phyloP scores from a whole-genome alignment of 1,140 invertebrate species.

The Orchestia grillus region DNA sequence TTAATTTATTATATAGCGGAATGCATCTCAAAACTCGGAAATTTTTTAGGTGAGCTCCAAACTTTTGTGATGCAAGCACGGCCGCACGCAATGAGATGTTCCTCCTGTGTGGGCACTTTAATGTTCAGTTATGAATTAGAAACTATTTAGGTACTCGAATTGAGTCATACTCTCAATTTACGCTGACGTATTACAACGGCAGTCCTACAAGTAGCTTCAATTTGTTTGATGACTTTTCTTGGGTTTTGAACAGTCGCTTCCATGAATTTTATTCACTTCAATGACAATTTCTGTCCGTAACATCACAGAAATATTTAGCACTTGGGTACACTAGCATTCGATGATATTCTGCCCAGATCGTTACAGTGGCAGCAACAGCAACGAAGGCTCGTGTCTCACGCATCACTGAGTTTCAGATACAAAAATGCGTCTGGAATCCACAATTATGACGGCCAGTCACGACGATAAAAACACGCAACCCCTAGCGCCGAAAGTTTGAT shows the following conservation, averaged over 20 bases:
- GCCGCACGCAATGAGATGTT: neutral
- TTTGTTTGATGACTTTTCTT: neutral
- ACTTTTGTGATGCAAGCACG: neutral
- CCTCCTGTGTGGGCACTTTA: neutral
- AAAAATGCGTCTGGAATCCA: neutral
- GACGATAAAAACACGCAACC: neutral
- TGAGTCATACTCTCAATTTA: neutral
- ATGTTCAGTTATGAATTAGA: neutral
- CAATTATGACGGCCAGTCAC: neutral
- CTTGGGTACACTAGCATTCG: neutral
- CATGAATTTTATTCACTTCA: neutral
- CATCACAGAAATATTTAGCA: neutral
- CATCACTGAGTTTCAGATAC: neutral
- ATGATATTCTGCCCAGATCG: neutral
- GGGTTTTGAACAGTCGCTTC: neutral
- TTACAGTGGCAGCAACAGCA: neutral
- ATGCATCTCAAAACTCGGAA: neutral
- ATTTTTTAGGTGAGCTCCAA: neutral
- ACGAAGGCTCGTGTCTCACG: neutral
- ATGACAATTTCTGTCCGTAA: neutral
- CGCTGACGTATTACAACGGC: no score
- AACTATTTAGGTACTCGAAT: neutral
- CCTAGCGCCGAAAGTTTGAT: neutral
- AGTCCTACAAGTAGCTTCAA: no score
- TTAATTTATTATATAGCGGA: neutral